phyloP scores from a whole-genome alignment of 2,113 vertebrate species.

The Myotis lucifugus region DNA sequence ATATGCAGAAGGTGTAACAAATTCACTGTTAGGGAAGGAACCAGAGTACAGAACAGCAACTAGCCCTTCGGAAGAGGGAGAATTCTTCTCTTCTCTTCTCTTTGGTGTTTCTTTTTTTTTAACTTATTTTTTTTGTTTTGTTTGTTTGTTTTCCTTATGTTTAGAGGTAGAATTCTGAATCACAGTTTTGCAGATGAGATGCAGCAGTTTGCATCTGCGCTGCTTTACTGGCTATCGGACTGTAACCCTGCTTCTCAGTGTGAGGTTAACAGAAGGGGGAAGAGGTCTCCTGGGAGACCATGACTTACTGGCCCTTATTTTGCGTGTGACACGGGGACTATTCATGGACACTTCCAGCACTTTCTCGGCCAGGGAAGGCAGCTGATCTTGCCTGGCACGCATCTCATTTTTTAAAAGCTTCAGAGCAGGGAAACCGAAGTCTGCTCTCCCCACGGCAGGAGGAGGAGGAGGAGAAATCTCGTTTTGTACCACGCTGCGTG shows the following conservation, averaged over 20 bases:
- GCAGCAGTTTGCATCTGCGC: slow-evolving; percentile 49
- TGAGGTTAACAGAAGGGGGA: not conserved
- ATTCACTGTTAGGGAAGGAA: slow-evolving; percentile 43
- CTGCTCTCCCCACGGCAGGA: not conserved
- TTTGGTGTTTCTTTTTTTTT: no score
- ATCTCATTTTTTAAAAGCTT: slow-evolving; percentile 35
- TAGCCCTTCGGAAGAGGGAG: slow-evolving; percentile 40
- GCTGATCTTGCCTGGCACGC: not conserved
- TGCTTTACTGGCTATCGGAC: not conserved
- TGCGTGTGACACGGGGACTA: not conserved
- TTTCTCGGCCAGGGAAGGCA: slow-evolving; percentile 29
- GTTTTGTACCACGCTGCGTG: not conserved
- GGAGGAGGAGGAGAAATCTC: not conserved
- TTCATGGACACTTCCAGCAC: not conserved
- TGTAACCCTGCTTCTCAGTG: not conserved
- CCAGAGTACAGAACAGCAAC: slow-evolving; percentile 52
- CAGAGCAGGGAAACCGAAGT: not conserved
- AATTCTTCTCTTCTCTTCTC: no score
- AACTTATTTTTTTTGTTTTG: no score
- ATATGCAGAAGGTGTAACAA: not conserved
- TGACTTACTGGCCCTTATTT: not conserved
- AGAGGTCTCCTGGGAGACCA: not conserved
- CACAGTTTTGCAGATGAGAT: slow-evolving; percentile 75
- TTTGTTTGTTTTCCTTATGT: no score
- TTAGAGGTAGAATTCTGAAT: slow-evolving; percentile 80